Evolutionary conservation across 2,113 vertebrate species (phyloP).

Genomic region (Amphilophus citrinellus): DNA sequence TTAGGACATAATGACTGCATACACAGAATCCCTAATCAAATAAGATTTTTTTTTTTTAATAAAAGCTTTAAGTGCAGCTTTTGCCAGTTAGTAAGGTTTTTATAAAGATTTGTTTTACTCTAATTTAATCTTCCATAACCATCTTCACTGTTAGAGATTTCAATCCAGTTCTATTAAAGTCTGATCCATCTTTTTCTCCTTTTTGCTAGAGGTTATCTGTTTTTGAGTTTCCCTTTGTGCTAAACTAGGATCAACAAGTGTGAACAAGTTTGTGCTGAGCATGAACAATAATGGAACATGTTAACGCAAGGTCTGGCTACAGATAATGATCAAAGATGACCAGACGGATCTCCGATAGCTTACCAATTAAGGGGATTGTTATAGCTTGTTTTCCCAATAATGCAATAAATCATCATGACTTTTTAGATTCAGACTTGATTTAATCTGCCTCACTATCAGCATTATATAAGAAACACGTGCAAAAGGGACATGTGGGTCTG

Average conservation of each 20-base stretch:
- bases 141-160: neutral
- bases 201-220: neutral
- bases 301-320: neutral
- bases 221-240: neutral
- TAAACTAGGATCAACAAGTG: neutral
- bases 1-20: neutral
- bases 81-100: neutral
- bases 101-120: neutral
- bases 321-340: neutral
- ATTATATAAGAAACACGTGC: neutral
- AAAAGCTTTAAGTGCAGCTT: neutral
- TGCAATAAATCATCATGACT: neutral
- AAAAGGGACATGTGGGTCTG: neutral
- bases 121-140: neutral
- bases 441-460: neutral
- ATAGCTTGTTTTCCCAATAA: neutral
- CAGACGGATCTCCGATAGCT: neutral
- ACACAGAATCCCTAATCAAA: neutral
- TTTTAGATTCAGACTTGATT: neutral
- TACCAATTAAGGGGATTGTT: neutral
- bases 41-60: no score
- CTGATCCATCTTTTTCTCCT: neutral
- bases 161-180: neutral
- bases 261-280: neutral
- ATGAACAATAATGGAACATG: neutral